phyloP scores from a whole-genome alignment of 1,140 invertebrate genomes.

The Rhopalosiphum padi region DNA sequence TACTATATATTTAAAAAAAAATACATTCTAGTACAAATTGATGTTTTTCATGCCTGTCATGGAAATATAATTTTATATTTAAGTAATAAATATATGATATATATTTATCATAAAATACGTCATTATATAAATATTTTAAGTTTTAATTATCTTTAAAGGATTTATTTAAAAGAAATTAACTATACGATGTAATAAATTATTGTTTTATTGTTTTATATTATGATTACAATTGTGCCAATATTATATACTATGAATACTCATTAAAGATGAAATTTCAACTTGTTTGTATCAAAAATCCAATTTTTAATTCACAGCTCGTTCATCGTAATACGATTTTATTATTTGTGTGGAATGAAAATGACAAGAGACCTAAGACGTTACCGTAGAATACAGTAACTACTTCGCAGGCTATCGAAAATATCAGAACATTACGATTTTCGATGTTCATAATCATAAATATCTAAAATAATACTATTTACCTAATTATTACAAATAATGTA shows the following conservation, averaged over 20 bases:
- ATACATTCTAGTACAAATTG: conserved; percentile 51
- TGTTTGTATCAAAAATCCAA: neutral
- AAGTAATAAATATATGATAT: neutral
- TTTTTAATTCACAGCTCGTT: neutral
- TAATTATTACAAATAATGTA: no score
- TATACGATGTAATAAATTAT: conserved; percentile 35
- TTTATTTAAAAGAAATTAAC: conserved; percentile 37
- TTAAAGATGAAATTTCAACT: neutral
- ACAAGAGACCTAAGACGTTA: neutral
- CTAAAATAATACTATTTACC: no score
- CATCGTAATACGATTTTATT: neutral
- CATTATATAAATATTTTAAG: conserved; percentile 37
- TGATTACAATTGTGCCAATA: neutral
- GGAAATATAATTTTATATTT: conserved; percentile 14
- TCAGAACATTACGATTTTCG: no score
- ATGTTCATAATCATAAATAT: no score
- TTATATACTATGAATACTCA: neutral
- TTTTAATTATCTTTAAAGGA: conserved; percentile 41
- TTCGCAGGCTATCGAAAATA: no score
- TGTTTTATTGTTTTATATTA: conserved; percentile 38
- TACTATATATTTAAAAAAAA: conserved; percentile 5
- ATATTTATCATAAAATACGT: neutral
- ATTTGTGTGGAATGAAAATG: neutral
- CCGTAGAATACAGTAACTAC: no score
- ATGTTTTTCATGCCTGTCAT: conserved; percentile 24